These are phyloP conservation scores for Masnerella sp. DNA, from an alignment of 2,888 invertebrate genomes.

Conservation along the genomic window DNA sequence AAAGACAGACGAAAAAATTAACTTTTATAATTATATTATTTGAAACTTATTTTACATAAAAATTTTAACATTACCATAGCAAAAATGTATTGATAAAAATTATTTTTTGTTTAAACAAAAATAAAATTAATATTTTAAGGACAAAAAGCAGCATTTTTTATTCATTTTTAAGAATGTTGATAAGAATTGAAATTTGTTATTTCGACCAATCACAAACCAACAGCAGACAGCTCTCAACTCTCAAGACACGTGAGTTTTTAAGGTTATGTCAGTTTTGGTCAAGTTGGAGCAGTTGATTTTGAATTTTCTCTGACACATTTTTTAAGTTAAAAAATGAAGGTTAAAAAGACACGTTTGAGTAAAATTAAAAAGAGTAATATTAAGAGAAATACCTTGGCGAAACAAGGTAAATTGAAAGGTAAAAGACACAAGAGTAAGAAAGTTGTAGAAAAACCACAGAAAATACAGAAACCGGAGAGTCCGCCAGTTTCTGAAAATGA, in stretches of 20 bases:
- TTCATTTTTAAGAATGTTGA: neutral
- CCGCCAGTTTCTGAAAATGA: constrained; percentile 79
- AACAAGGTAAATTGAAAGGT: constrained; percentile 75
- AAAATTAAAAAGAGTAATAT: constrained; percentile 76
- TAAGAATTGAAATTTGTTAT: neutral
- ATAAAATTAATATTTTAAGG: no score
- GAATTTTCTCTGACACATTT: neutral
- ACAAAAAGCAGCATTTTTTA: neutral
- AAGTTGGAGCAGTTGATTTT: neutral
- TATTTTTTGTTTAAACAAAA: no score
- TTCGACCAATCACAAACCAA: no score
- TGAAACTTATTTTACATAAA: no score
- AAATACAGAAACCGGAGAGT: constrained; percentile 66
- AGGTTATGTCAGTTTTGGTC: neutral
- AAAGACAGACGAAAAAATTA: no score
- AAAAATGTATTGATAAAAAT: no score
- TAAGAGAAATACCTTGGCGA: constrained; percentile 74
- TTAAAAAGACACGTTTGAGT: constrained; percentile 71
- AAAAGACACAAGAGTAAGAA: constrained; percentile 68
- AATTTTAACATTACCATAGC: no score
- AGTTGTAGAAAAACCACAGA: constrained; percentile 59
- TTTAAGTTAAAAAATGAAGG: constrained; percentile 66
- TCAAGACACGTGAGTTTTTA: neutral
- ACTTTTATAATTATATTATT: no score
- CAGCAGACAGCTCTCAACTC: no score